Percentiles rank a stretch among this genome's conserved stretches.
These are phyloP conservation scores for Orgyia antiqua DNA, from an alignment of 2,888 invertebrate species.

Conservation along the genomic window DNA sequence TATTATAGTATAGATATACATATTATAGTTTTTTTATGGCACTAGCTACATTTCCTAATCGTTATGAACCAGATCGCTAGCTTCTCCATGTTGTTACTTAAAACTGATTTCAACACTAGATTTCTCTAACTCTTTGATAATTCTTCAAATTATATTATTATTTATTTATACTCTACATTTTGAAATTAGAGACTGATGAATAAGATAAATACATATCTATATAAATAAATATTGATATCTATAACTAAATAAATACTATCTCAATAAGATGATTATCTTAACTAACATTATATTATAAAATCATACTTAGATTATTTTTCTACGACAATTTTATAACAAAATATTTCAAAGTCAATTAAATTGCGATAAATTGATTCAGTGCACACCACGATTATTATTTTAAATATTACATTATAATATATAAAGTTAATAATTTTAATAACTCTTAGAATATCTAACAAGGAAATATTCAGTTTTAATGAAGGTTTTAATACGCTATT, in stretches of 20 bases:
- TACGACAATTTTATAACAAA: conserved; percentile 27
- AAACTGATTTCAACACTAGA: no score
- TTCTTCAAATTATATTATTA: no score
- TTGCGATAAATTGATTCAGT: conserved; percentile 33
- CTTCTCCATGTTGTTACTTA: no score
- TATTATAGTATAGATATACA: conserved; percentile 12
- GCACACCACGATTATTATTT: conserved; percentile 43
- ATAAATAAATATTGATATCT: no score
- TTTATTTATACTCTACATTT: no score
- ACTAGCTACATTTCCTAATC: conserved; percentile 51
- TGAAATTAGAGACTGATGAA: no score
- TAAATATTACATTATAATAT: conserved; percentile 13
- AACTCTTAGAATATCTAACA: conserved; percentile 57
- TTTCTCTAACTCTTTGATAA: no score
- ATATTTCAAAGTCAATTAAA: conserved; percentile 28
- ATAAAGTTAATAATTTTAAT: conserved; percentile 30
- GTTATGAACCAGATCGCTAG: no score
- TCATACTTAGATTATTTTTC: conserved; percentile 18
- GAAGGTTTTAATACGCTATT: conserved; percentile 64
- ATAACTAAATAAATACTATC: no score
- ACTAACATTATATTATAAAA: no score
- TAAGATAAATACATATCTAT: no score
- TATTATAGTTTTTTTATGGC: conserved; percentile 52
- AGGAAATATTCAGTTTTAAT: conserved; percentile 62
- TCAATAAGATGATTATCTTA: no score